Conservation (phyloP, 2,797 vertebrate species). For the Pseudochirops corinnae region DNA sequence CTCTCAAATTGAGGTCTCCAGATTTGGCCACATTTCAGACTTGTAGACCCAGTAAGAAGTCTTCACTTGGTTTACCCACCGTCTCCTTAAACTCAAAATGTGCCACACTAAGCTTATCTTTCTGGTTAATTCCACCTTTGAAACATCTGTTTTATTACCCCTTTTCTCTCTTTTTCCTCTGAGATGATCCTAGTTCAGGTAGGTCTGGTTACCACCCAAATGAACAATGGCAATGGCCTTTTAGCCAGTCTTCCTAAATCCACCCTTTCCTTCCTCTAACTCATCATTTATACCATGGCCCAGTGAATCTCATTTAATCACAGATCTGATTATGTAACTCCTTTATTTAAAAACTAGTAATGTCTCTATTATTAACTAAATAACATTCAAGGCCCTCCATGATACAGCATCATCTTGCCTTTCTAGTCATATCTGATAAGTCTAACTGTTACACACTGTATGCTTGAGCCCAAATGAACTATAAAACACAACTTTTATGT, state of each 20-base stretch:
- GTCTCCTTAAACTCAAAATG: neutral
- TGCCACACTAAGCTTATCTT: neutral
- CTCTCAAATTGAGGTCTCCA: neutral
- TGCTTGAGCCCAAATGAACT: neutral
- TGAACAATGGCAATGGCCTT: neutral
- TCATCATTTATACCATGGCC: neutral
- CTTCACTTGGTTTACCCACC: neutral
- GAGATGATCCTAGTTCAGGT: neutral
- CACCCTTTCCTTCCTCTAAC: neutral
- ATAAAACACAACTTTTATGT: neutral
- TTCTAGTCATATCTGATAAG: neutral
- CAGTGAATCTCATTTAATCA: neutral
- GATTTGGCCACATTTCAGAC: neutral
- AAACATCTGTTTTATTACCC: neutral
- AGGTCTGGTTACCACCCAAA: neutral
- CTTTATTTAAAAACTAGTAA: neutral
- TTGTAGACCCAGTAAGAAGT: neutral
- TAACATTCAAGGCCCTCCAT: neutral
- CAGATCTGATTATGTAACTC: neutral
- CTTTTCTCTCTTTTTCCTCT: neutral
- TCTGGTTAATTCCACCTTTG: neutral
- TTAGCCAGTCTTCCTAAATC: neutral
- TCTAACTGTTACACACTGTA: neutral
- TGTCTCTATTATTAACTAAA: neutral
- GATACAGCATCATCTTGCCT: neutral